Percentiles rank a stretch among this genome's conserved stretches.
Conservation (phyloP, 2,797 vertebrate species). For the Silurus aristotelis region DNA sequence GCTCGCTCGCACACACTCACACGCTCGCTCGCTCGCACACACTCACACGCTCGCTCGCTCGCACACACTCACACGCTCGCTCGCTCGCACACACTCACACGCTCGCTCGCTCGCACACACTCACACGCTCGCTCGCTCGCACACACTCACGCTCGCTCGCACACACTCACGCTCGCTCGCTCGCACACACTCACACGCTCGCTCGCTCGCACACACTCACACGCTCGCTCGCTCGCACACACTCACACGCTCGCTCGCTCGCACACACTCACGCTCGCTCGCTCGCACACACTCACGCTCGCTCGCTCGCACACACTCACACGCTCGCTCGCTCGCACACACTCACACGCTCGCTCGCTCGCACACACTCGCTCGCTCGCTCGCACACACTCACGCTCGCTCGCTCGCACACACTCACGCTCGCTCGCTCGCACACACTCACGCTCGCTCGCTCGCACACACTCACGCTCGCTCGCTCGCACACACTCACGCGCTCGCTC, state of each 20-base stretch:
- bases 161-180: not conserved
- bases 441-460: not conserved
- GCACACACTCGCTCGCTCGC: not conserved
- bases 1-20: not conserved
- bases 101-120: not conserved
- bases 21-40: not conserved
- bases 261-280: not conserved
- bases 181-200: not conserved
- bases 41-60: no score
- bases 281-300: slow-evolving; percentile 20
- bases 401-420: not conserved
- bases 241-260: not conserved
- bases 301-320: not conserved
- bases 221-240: not conserved
- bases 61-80: slow-evolving; percentile 12
- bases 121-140: not conserved
- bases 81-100: not conserved
- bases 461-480: not conserved
- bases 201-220: not conserved
- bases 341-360: not conserved
- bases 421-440: not conserved
- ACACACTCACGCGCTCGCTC: slow-evolving; percentile 4
- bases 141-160: slow-evolving; percentile 19
- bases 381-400: not conserved
- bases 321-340: no score